These are phyloP conservation scores for Pangasius sanitwongsei DNA, from an alignment of 2,797 vertebrate species.

Conservation along the genomic window DNA sequence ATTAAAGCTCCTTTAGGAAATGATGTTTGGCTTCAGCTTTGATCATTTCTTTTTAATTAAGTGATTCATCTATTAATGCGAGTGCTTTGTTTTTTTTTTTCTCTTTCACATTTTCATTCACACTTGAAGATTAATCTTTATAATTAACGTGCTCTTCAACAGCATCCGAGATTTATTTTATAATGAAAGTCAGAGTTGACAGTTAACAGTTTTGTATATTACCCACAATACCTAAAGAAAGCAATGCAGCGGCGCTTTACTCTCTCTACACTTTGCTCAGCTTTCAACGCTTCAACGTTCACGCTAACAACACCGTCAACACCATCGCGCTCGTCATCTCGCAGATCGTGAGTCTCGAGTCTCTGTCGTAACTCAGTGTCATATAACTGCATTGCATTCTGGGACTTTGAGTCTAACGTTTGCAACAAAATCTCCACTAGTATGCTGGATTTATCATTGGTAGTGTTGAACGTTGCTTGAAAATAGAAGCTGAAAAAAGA, in stretches of 20 bases:
- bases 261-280: not conserved
- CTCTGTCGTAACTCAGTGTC: not conserved
- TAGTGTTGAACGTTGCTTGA: not conserved
- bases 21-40: conserved; percentile 23
- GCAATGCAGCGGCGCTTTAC: not conserved
- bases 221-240: not conserved
- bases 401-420: not conserved
- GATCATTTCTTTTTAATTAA: conserved; percentile 4
- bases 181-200: not conserved
- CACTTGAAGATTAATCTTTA: not conserved
- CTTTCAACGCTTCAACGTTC: not conserved
- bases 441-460: not conserved
- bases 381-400: not conserved
- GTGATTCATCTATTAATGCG: not conserved
- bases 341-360: not conserved
- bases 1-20: conserved; percentile 18
- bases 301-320: not conserved
- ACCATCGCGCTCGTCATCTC: not conserved
- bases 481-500: not conserved
- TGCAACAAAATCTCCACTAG: not conserved
- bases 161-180: not conserved
- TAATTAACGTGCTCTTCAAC: not conserved
- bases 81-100: conserved; percentile 14
- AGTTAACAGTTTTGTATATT: not conserved
- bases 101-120: not conserved